phyloP scores from a whole-genome alignment of 2,888 invertebrate genomes.

The Yponomeuta sedellus region DNA sequence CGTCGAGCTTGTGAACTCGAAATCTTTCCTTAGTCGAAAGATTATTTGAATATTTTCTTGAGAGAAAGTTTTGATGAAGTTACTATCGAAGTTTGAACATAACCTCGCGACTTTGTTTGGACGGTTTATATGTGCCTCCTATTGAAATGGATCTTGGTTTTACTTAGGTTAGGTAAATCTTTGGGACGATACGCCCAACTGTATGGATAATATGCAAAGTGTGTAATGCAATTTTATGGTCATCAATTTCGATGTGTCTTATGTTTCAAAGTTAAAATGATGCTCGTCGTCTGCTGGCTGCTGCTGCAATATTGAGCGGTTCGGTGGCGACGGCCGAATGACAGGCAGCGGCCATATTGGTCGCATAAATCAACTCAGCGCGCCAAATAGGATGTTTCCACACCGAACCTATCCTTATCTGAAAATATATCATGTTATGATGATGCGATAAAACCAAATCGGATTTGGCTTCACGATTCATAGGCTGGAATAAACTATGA shows the following conservation, averaged over 20 bases:
- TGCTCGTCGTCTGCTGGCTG: constrained; percentile 16
- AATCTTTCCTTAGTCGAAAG: constrained; percentile 8
- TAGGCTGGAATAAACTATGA: neutral
- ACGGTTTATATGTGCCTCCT: neutral
- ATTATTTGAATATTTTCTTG: constrained; percentile 4
- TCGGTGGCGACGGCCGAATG: constrained; percentile 62
- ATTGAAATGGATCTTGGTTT: neutral
- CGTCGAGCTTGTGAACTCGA: constrained; percentile 36
- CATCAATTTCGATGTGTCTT: neutral
- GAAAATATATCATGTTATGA: constrained; percentile 2
- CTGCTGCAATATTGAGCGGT: constrained; percentile 51
- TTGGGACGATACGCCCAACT: neutral
- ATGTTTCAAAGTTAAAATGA: constrained; percentile 9
- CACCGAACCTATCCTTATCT: constrained; percentile 5
- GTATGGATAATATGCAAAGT: neutral
- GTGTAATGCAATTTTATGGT: neutral
- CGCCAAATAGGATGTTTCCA: constrained; percentile 27
- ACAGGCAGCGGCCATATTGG: constrained; percentile 70
- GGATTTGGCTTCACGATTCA: neutral
- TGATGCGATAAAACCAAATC: neutral
- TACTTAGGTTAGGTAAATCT: neutral
- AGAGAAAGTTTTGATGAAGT: constrained; percentile 9
- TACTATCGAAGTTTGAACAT: constrained; percentile 7
- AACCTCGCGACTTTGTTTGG: neutral
- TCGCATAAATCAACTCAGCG: constrained; percentile 69